Percentiles rank a stretch among this genome's conserved stretches.
These are phyloP conservation scores for Hirtodrosophila histrioides DNA, from an alignment of 2,888 invertebrate genomes.

Conservation along the genomic window DNA sequence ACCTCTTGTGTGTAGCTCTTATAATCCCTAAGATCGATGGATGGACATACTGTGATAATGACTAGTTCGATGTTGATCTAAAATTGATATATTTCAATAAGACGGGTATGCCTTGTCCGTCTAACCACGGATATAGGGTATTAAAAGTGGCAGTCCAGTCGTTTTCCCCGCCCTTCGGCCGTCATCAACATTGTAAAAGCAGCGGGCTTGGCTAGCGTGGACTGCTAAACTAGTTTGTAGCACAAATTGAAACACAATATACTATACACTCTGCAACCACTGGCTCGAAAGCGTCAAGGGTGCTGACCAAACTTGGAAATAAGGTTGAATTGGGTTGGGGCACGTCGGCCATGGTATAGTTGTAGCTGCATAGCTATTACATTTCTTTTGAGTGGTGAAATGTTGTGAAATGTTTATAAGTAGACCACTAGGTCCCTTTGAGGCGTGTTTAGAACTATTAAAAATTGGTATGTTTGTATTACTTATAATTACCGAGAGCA, in stretches of 20 bases:
- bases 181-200: slow-evolving; percentile 32
- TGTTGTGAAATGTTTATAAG: slow-evolving; percentile 8
- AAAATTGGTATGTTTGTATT: background rate
- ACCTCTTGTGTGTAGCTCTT: no score
- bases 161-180: slow-evolving; percentile 39
- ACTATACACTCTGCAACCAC: slow-evolving; percentile 26
- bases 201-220: slow-evolving; percentile 21
- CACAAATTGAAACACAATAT: slow-evolving; percentile 67
- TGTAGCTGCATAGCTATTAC: slow-evolving; percentile 3
- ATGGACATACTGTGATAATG: no score
- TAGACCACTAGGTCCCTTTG: slow-evolving; percentile 19
- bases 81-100: no score
- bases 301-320: slow-evolving; percentile 31
- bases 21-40: no score
- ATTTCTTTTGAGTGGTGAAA: slow-evolving; percentile 16
- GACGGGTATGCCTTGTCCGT: no score
- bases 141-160: slow-evolving; percentile 32
- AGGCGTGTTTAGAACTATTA: background rate
- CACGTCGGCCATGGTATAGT: slow-evolving; percentile 2
- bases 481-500: background rate
- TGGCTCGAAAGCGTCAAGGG: slow-evolving; percentile 21
- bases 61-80: no score
- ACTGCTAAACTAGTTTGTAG: slow-evolving; percentile 48
- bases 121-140: background rate
- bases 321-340: slow-evolving; percentile 38